phyloP scores from a whole-genome alignment of 2,797 vertebrate species.

The Furcifer pardalis region DNA sequence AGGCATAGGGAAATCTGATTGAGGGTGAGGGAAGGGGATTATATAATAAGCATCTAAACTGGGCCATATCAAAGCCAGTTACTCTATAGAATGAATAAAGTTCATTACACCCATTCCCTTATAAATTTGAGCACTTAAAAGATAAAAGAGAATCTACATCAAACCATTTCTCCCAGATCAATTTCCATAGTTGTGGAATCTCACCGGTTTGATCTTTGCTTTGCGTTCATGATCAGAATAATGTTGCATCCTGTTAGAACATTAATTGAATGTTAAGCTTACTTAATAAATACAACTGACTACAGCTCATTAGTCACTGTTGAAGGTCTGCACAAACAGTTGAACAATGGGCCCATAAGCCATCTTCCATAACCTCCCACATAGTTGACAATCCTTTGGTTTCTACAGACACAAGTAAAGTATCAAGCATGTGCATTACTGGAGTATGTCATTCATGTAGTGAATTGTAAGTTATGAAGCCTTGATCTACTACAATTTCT shows the following conservation, averaged over 20 bases:
- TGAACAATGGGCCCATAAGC: neutral
- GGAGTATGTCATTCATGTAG: neutral
- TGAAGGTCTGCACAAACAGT: neutral
- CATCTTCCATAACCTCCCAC: neutral
- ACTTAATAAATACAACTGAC: neutral
- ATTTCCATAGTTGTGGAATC: constrained; percentile 9
- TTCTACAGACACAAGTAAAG: neutral
- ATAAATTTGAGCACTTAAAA: neutral
- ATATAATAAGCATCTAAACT: neutral
- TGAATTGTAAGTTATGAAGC: neutral
- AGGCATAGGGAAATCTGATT: constrained; percentile 20
- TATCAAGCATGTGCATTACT: neutral
- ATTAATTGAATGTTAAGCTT: neutral
- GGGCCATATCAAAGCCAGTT: neutral
- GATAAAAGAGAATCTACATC: constrained; percentile 27
- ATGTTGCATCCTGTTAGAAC: neutral
- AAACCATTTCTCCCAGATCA: constrained; percentile 19
- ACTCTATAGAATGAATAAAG: neutral
- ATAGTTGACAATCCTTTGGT: neutral
- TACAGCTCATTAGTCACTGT: neutral
- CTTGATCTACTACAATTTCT: neutral
- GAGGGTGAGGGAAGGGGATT: neutral
- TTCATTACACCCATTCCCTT: fast-evolving
- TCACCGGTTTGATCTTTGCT: constrained; percentile 10
- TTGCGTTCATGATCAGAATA: constrained; percentile 22